These are phyloP conservation scores for Aleiodes alternator DNA, from an alignment of 2,888 invertebrate species.

Conservation along the genomic window DNA sequence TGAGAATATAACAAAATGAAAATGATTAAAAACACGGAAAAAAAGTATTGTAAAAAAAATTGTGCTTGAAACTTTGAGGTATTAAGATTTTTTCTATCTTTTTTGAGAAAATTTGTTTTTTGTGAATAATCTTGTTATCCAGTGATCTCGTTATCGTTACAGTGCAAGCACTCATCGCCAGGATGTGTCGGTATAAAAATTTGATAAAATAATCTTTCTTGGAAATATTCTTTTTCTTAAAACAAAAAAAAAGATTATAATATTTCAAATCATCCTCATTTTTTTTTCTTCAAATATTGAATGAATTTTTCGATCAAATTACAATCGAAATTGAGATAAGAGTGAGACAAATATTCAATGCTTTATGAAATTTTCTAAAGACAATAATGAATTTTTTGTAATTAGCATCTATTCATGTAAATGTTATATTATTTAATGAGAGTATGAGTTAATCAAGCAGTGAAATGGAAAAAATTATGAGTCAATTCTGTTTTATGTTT, in stretches of 20 bases:
- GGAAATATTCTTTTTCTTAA: not conserved
- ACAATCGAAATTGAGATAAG: not conserved
- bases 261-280: not conserved
- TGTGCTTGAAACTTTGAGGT: constrained; percentile 38
- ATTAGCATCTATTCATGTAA: no score
- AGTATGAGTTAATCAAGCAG: no score
- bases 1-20: constrained; percentile 2
- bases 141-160: constrained; percentile 48
- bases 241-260: not conserved
- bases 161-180: constrained; percentile 46
- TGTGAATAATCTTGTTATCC: constrained; percentile 41
- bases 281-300: not conserved
- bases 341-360: not conserved
- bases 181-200: constrained; percentile 55
- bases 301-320: constrained; percentile 8
- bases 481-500: no score
- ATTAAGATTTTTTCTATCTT: not conserved
- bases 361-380: not conserved
- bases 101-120: constrained; percentile 5
- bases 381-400: no score
- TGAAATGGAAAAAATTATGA: no score
- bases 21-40: constrained; percentile 9
- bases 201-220: constrained; percentile 34
- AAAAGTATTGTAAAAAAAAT: constrained; percentile 19
- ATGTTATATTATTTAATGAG: no score